Base-by-base conservation (phyloP, 2,888 invertebrate genomes). In the Drosophila anomelani region DNA sequence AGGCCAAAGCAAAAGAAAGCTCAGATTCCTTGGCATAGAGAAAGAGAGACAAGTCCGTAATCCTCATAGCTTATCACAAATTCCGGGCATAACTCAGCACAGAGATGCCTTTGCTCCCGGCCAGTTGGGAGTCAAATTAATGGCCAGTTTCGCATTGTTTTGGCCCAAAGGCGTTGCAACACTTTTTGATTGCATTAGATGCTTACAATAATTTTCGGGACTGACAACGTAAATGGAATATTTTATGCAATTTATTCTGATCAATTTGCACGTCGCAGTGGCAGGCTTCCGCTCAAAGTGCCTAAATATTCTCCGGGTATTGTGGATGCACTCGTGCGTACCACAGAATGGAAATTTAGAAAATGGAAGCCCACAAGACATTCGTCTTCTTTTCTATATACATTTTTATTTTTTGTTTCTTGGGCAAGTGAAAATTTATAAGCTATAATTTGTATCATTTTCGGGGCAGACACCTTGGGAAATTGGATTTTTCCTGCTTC, bases 221-320 rank as follows among this genome's bases (percentile, higher is more conserved):
- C 69, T 59, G 64, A 58, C 73, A 75, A 84, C 84, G 84, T 88
- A 84, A 84, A 84, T 84, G 67, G 89, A 84, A 84, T 84, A 84
- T 84, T 88, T 84, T 86, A 84, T 84, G 87, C 87, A 84, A 84
- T 84, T 88, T 84, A 81, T 88, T 88, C 71, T 83, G 81, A 71
- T 74, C 66, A 83, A 74, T 69, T 75, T 81, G 75, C 77, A 74
- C 67, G 70, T 63, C 62, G 71, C 71, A 70, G 41, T 63, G 70
- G 46, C 72, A 54, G 47, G 57, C 36, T 57, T 49, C 47, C 49
- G 20, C 58, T 38, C 53, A 66, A 44, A 57, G 51, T 34, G 51
- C 76, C 70, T 73, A 80, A 88, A 76, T 83, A 80, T 83, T 83
- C 81, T 67, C 66, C 15, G 71, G 72, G 70, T 76, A 72, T 74